Percentiles rank a stretch among this genome's conserved stretches.
These are phyloP conservation scores for Sceliomorpha sp. DNA, from an alignment of 2,888 invertebrate species.

Conservation along the genomic window DNA sequence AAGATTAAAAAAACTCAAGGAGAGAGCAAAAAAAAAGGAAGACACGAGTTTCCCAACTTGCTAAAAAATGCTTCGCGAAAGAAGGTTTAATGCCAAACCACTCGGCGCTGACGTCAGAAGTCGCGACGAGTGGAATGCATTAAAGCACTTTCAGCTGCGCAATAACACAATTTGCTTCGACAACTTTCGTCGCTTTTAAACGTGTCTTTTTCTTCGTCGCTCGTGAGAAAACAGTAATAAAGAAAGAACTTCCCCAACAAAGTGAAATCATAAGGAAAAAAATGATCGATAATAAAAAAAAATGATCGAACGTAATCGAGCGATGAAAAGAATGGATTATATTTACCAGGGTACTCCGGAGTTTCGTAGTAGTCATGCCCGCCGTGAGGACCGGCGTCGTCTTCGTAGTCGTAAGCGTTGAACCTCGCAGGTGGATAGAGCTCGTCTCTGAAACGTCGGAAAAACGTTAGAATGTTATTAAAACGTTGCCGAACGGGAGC, in stretches of 20 bases:
- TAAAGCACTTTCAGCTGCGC: slow-evolving; percentile 4
- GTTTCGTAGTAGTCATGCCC: slow-evolving; percentile 81
- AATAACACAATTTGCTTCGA: slow-evolving; percentile 9
- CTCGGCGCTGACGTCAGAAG: neutral
- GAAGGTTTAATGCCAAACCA: slow-evolving; percentile 2
- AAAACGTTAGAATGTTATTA: slow-evolving; percentile 22
- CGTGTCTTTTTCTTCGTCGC: neutral
- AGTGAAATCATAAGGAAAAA: neutral
- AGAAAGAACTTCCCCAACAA: too few species aligned
- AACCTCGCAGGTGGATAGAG: slow-evolving; percentile 69
- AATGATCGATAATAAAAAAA: too few species aligned
- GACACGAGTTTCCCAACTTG: slow-evolving; percentile 21
- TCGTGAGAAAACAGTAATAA: slow-evolving; percentile 5
- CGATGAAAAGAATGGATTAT: slow-evolving; percentile 14
- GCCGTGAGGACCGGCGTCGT: slow-evolving; percentile 73
- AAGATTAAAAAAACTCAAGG: slow-evolving; percentile 29
- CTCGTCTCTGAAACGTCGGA: slow-evolving; percentile 64
- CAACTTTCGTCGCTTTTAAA: slow-evolving; percentile 13
- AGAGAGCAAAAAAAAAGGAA: too few species aligned
- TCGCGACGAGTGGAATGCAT: slow-evolving; percentile 14
- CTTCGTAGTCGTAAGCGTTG: slow-evolving; percentile 75
- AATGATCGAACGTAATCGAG: too few species aligned
- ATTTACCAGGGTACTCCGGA: slow-evolving; percentile 80
- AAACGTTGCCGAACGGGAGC: neutral
- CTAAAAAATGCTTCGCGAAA: slow-evolving; percentile 1